phyloP scores from a whole-genome alignment of 2,797 vertebrate genomes.

The Nannoperca australis region DNA sequence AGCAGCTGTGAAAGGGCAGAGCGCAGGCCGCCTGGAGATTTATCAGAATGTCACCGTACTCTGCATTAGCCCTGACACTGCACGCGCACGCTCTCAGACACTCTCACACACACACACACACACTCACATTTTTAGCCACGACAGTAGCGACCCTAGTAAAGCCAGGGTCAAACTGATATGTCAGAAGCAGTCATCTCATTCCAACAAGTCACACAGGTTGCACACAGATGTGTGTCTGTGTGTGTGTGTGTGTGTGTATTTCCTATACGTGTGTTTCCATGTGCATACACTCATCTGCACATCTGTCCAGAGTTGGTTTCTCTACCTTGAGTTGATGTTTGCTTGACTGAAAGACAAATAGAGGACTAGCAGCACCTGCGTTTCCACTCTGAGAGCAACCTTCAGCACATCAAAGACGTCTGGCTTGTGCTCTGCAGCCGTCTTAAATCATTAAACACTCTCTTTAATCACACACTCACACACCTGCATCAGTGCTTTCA shows the following conservation, averaged over 20 bases:
- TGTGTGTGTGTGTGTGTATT: not conserved
- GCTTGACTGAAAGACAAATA: slow-evolving; percentile 45
- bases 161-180: slow-evolving; percentile 68
- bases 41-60: slow-evolving; percentile 72
- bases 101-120: not conserved
- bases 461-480: slow-evolving; percentile 58
- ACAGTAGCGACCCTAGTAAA: slow-evolving; percentile 25
- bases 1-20: slow-evolving; percentile 78
- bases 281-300: not conserved
- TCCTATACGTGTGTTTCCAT: not conserved
- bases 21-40: slow-evolving; percentile 62
- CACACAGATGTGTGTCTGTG: not conserved
- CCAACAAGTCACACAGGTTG: slow-evolving; percentile 6
- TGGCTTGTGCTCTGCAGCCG: slow-evolving; percentile 32
- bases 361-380: slow-evolving; percentile 32
- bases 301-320: slow-evolving; percentile 1
- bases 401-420: slow-evolving; percentile 61
- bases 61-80: slow-evolving; percentile 64
- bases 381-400: slow-evolving; percentile 38
- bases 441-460: slow-evolving; percentile 64
- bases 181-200: slow-evolving; percentile 57
- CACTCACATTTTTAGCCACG: slow-evolving; percentile 7
- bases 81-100: slow-evolving; percentile 11
- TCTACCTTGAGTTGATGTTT: slow-evolving; percentile 2
- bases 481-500: slow-evolving; percentile 32